Percentiles rank a stretch among this genome's conserved stretches.
Evolutionary conservation across 2,888 invertebrate genomes (phyloP).

Genomic region (Lasioglossum figueresi): DNA sequence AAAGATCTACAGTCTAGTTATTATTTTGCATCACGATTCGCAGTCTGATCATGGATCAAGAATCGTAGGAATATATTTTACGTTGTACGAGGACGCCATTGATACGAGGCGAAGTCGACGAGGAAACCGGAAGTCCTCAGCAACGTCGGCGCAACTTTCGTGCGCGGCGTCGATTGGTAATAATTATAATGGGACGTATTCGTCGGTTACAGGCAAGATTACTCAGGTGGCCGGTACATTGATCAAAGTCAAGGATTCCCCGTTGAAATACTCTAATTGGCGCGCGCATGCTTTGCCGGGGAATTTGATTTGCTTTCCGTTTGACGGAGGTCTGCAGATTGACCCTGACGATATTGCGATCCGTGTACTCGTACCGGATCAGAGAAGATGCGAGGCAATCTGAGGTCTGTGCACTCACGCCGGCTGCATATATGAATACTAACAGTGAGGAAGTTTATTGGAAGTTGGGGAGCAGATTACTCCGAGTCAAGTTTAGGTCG

Average conservation of each 20-base stretch:
- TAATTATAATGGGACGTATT: conserved; percentile 62
- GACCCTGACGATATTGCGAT: conserved; percentile 73
- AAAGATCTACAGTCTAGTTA: no score
- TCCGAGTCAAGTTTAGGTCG: conserved; percentile 43
- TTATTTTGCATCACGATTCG: neutral
- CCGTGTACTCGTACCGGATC: conserved; percentile 53
- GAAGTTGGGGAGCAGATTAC: conserved; percentile 44
- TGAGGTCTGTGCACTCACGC: conserved; percentile 52
- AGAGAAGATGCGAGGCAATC: conserved; percentile 65
- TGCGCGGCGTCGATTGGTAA: conserved; percentile 57
- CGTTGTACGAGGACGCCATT: neutral
- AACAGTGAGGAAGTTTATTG: conserved; percentile 59
- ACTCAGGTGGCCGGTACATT: conserved; percentile 65
- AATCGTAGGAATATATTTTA: neutral
- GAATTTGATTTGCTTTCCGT: conserved; percentile 77
- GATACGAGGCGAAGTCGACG: neutral
- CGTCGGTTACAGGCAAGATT: conserved; percentile 67
- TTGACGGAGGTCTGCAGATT: conserved; percentile 68
- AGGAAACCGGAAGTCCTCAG: neutral
- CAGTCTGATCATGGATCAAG: neutral
- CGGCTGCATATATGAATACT: conserved; percentile 59
- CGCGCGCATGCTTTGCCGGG: conserved; percentile 66
- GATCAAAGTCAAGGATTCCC: conserved; percentile 72
- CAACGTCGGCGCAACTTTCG: conserved; percentile 13
- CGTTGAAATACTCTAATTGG: conserved; percentile 70